Base-by-base conservation (phyloP, 2,113 vertebrate species). In the Eleginops maclovinus region DNA sequence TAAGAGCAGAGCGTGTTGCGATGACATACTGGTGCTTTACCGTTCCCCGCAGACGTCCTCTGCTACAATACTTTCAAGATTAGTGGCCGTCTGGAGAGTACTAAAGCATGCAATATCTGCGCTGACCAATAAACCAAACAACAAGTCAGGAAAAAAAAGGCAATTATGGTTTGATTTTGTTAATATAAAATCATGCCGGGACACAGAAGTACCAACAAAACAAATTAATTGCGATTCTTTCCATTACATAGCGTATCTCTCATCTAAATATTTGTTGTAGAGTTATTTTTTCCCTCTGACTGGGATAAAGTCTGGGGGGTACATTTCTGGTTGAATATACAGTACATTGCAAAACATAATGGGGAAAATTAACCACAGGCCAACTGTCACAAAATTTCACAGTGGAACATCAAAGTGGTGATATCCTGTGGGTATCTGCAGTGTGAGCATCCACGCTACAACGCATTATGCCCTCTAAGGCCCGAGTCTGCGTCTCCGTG, bases 91-190 rank as follows among this genome's bases (percentile, higher is more conserved):
- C 87, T 73, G 22, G 88, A 90, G 89, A 89, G 80, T 74, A 72
- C 62, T 91, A 83, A 87, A 89, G 72, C 75, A 44, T 58, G 46
- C 83, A 87, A 81, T 84, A 84, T 77, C 85, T 49, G 82, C 4
- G 0, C 86, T 80, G 82, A 84, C 82, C 81, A 90, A 88, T 89
- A 90, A 91, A 88, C 83, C 61, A 87, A 86, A 89, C 84, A 87
- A 89, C 72, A 83, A 86, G 75, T 28, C 26, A 2, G 53, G 36
- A 75, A 72, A 87, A 8, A 36, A 82, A 84, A 82, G 75, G 64
- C 79, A 87, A 85, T 83, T 81, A 72, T 17, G 16, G 54, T 75
- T 72, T 14, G 7, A 73, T 75, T 85, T 80, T 88, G 72, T 70
- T 73, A 22, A 83, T 72, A 72, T 55, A 71, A 77, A 84, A 79